Evolutionary conservation across 1,140 invertebrate species (phyloP), one percentile per base, ranked within the genome.

Genomic region (Drosophila simulans): DNA sequence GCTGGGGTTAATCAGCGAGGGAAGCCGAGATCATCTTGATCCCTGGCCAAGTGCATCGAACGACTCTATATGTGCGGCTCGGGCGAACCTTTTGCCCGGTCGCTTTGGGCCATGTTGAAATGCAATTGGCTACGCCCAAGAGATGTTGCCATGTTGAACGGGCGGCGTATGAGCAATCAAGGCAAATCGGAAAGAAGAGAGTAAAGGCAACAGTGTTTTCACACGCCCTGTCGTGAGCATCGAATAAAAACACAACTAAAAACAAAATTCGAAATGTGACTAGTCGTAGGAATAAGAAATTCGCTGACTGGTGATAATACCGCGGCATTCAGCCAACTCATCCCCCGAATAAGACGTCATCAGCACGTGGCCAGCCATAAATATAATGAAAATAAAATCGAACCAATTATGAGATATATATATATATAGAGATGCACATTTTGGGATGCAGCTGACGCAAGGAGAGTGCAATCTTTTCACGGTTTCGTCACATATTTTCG

Each of bases 231-330:
- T 17, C 37, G 31, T 54, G 65, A 60, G 48, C 60, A 13, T 39
- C 37, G 12, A 4, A 48, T 27, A 17, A 27, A 74, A 39, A 51
- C 40, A 51, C 53, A 39, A 56, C 13, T 42, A 55, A 56, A 66
- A 35, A 37, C 27, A 42, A 55, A 31, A 25, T 40, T 40, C 22
- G 37, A 40, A 52, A 62, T 54, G 53, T 25, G 39, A 52, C 56
- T 42, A 53, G 42, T 37, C 37, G 48, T 40, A 31, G 35, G 39
- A 57, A 62, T 20, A 15, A 62, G 17, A 62, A 42, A 27, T 3
- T 22, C 63, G 73, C 79, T 88, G 83, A 83, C 83, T 88, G 52
- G 79, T 80, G 77, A 89, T 83, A 83, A 76, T 83, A 80, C 72
- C 62, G 45, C 42, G 31, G 72, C 65, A 77, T 49, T 58, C 39